Conservation (phyloP, 2,888 invertebrate genomes). For the Acholoe squamosa region DNA sequence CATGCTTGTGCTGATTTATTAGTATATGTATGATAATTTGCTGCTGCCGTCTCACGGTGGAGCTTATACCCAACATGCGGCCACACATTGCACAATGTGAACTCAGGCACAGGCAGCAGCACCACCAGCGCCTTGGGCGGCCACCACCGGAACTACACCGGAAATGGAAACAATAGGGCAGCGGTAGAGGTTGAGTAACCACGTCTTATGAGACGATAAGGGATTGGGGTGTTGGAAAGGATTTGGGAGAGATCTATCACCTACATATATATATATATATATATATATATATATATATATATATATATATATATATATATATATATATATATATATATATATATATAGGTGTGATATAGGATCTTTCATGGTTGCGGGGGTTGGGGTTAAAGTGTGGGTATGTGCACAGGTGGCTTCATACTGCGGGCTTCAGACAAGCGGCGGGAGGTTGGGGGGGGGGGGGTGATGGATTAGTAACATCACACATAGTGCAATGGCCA, state of each 20-base stretch:
- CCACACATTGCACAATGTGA: neutral
- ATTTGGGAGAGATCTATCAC: no score
- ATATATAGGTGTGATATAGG: no score
- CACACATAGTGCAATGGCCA: neutral
- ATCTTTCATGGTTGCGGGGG: no score
- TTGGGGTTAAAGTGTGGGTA: no score
- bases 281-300: neutral
- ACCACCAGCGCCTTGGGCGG: neutral
- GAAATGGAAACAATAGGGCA: neutral
- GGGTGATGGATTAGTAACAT: neutral
- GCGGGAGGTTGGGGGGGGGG: neutral
- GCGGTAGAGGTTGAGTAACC: neutral
- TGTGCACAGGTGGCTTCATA: no score
- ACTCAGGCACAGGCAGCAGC: neutral
- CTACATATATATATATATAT: no score
- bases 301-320: no score
- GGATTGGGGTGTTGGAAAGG: neutral
- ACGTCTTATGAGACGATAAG: neutral
- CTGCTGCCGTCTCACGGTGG: neutral
- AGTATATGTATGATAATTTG: neutral
- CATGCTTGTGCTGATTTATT: neutral
- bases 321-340: no score
- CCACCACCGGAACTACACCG: neutral
- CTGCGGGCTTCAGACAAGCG: no score
- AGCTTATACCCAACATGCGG: neutral